Evolutionary conservation across 2,113 vertebrate genomes (phyloP), one percentile per base, ranked within the genome.

Genomic region (Rhynchomys soricoides): DNA sequence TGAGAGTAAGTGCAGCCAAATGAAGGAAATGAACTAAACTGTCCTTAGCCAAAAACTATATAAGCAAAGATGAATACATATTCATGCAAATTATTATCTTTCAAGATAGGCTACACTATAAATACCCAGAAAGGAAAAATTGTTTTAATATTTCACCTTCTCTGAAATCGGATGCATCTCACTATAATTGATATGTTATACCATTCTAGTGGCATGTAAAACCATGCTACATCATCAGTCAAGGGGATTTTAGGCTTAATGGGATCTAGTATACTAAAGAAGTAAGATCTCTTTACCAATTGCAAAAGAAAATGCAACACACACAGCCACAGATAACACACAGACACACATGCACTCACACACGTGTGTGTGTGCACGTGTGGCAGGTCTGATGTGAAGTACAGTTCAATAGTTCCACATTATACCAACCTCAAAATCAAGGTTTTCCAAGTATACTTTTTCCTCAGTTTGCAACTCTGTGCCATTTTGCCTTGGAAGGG

Each of bases 341-440:
- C 83, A 66, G 37, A n/a, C 21, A 16, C 74, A 37, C 31, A 55
- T 16, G 37, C 24, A 43, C 22, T 43, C 55, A 62, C 55, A 43
- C 22, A 16, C 7, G 6, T n/a, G n/a, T n/a, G n/a, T n/a, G n/a
- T n/a, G n/a, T n/a, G n/a, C n/a, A n/a, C n/a, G n/a, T n/a, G n/a
- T n/a, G n/a, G 29, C 3, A 92, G 50, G 34, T 19, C n/a, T 62
- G 29, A 37, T 73, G 52, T 91, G 22, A 86, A 88, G 66, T 87
- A 40, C 22, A 78, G 52, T 4, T 34, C 59, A 59, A 45, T 16
- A 55, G 55, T 15, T 71, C 0, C 74, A 34, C 17, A 43, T 17
- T 0, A 21, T 45, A 70, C 97, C 96, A 90, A 99, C 98, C 96
- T 98, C 97, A 94, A 97, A 71, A 86, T 88, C 95, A 40, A 78